phyloP scores from a whole-genome alignment of 1,140 invertebrate genomes.

The Drosophila prosaltans region DNA sequence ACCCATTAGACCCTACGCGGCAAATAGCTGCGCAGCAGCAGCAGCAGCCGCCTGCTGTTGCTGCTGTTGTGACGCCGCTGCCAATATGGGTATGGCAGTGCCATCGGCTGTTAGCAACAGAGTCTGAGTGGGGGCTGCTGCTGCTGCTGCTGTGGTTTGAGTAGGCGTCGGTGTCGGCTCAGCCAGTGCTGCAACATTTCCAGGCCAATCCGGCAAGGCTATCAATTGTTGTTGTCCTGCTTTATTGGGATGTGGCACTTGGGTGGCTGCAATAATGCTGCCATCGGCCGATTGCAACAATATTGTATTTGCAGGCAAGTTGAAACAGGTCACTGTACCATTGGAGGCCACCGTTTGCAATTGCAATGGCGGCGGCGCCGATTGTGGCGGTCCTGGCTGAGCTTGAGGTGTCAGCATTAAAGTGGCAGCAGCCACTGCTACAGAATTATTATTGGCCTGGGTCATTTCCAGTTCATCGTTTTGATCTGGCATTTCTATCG shows the following conservation, averaged over 20 bases:
- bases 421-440: slow-evolving; percentile 35
- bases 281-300: slow-evolving; percentile 73
- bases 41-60: slow-evolving; percentile 70
- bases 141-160: slow-evolving; percentile 16
- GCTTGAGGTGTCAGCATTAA: slow-evolving; percentile 36
- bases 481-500: slow-evolving; percentile 35
- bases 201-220: slow-evolving; percentile 64
- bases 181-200: slow-evolving; percentile 50
- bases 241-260: slow-evolving; percentile 69
- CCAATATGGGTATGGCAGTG: slow-evolving; percentile 72
- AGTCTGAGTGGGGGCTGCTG: slow-evolving; percentile 57
- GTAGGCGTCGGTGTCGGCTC: slow-evolving; percentile 16
- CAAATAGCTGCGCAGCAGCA: slow-evolving; percentile 70
- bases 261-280: slow-evolving; percentile 71
- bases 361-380: slow-evolving; percentile 55
- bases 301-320: slow-evolving; percentile 76
- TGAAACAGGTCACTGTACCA: slow-evolving; percentile 77
- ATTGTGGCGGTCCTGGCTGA: slow-evolving; percentile 30
- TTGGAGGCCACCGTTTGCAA: slow-evolving; percentile 76
- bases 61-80: slow-evolving; percentile 44
- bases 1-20: slow-evolving; percentile 81
- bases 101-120: slow-evolving; percentile 73
- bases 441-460: slow-evolving; percentile 7
- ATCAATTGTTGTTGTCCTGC: slow-evolving; percentile 74
- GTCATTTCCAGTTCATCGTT: slow-evolving; percentile 53